A percentile compares a stretch with the other conserved stretches of the same genome.
Conservation (phyloP, 2,797 vertebrate genomes). For the Otus scops region DNA sequence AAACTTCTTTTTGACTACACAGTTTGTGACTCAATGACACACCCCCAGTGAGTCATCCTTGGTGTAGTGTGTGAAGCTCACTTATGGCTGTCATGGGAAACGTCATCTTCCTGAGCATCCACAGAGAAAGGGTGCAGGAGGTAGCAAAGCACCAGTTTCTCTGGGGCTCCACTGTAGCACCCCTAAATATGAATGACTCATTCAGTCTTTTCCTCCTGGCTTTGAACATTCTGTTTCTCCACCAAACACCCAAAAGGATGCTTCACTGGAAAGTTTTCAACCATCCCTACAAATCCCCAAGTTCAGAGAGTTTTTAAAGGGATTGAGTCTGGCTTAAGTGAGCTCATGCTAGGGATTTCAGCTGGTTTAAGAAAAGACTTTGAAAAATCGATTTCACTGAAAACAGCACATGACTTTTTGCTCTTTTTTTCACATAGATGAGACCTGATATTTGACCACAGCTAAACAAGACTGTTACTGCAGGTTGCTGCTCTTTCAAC, state of each 20-base stretch:
- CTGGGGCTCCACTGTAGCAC: background rate
- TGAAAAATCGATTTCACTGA: constrained; percentile 4
- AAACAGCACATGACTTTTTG: background rate
- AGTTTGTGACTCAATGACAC: fast-evolving
- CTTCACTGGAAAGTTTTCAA: background rate
- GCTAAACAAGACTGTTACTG: background rate
- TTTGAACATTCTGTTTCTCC: background rate
- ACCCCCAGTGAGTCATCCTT: background rate
- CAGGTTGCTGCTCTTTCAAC: background rate
- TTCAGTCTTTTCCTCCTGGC: background rate
- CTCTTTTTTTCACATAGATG: background rate
- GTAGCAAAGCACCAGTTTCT: background rate
- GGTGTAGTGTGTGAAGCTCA: background rate
- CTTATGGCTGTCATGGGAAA: background rate
- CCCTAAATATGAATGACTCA: background rate
- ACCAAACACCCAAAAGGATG: background rate
- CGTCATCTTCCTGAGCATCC: background rate
- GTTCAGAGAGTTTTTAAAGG: constrained; percentile 9
- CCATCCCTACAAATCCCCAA: background rate
- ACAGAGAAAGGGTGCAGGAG: background rate
- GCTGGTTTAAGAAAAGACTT: background rate
- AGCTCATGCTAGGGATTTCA: background rate
- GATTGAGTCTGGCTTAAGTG: constrained; percentile 13
- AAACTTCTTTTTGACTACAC: background rate
- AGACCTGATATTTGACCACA: background rate